Evolutionary conservation across 2,797 vertebrate genomes (phyloP).

Genomic region (Caiman crocodilus): DNA sequence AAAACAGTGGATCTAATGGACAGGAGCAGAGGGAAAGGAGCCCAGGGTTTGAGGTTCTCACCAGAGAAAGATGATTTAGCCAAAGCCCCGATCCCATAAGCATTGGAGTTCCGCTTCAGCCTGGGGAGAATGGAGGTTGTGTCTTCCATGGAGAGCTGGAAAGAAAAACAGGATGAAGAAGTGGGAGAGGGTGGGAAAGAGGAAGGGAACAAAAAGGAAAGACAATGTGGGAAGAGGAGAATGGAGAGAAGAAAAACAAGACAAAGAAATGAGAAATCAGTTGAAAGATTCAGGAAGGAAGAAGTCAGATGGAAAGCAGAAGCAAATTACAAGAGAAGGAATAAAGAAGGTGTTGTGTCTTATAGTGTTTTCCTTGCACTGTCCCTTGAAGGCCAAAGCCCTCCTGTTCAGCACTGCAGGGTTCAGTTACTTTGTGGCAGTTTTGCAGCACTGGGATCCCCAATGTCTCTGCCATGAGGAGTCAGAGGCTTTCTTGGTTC

Average conservation of each 20-base stretch:
- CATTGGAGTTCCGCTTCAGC: constrained; percentile 96
- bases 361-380: too few relatives aligned
- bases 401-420: too few relatives aligned
- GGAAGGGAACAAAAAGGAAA: constrained; percentile 63
- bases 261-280: constrained; percentile 2
- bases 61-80: constrained; percentile 99
- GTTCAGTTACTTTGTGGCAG: too few relatives aligned
- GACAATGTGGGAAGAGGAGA: constrained; percentile 65
- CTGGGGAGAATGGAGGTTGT: constrained; percentile 98
- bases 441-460: too few relatives aligned
- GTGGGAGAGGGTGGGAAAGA: constrained; percentile 59
- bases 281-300: not conserved
- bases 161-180: constrained; percentile 70
- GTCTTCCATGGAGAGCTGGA: constrained; percentile 99
- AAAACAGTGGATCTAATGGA: not conserved
- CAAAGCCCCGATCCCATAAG: constrained; percentile 98
- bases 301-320: constrained; percentile 49
- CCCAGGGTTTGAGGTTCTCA: constrained; percentile 90
- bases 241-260: constrained; percentile 23
- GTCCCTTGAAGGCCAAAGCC: too few relatives aligned
- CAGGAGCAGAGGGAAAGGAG: constrained; percentile 35
- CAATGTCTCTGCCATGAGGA: not conserved
- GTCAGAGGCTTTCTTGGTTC: not conserved
- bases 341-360: not conserved
- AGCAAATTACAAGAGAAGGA: constrained; percentile 69